Base-by-base conservation (phyloP, 30 jellyfish, hydroid and myxozoan genomes). In the Pelagia noctiluca region DNA sequence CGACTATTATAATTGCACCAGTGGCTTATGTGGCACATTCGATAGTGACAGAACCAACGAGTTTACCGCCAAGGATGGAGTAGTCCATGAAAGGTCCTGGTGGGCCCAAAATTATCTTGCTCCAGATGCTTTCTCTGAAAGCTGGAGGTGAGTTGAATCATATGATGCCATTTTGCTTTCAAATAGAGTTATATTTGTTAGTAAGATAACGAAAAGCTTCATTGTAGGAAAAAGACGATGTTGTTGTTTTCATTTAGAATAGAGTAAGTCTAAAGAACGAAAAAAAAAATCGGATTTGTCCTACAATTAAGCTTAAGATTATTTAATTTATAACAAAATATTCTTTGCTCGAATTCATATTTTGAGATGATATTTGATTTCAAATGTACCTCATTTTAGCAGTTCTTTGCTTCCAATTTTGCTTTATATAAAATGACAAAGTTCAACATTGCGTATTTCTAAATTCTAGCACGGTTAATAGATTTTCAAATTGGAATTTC, bases 1-100 rank as follows among this genome's bases (percentile, higher is more conserved):
- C 19, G 82, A n/a, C n/a, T n/a, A 84, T 48, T 84, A 23, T 25
- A 47, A 37, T 19, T 38, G 60, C 26, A 84, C 95, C 13, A 71
- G 66, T 24, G 95, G 95, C 36, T 83, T 84, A 19, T 84, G 95
- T 65, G 95, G 95, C 22, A 50, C 81, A 32, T 75, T 71, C 12
- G 88, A 84, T 37, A 76, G 80, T 25, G 37, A 84, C 23, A 25
- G 12, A 5, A 18, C 38, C 29, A 73, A 84, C 60, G 95, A 84
- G 10, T 11, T 84, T 82, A 74, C 53, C 0, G 35, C 83, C 30
- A 73, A 75, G 31, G 88, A 84, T 36, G 95, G 88, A 3, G 33
- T 10, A 16, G 30, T 33, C 61, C 42, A 25, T 68, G 25, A 31
- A 16, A 23, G 63, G 35, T 42, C n/a, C 8, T 42, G 12, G 16